These are phyloP conservation scores for Danio choprae DNA, from an alignment of 2,797 vertebrate species.

Conservation along the genomic window DNA sequence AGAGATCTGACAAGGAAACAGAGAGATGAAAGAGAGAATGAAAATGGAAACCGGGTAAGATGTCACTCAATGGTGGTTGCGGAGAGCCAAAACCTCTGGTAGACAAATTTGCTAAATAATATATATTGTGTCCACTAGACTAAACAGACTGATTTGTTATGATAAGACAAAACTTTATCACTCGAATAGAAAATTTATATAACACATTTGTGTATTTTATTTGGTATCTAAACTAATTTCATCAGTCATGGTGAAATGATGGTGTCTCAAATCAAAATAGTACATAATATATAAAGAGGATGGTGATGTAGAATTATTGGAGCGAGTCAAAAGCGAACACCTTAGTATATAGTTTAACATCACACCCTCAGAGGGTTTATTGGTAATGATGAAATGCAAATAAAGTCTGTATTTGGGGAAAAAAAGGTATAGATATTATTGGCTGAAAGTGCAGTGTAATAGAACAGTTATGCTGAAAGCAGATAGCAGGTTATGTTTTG, in stretches of 20 bases:
- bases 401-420: not conserved
- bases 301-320: not conserved
- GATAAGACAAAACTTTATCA: not conserved
- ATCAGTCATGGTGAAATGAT: not conserved
- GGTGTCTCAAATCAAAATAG: not conserved
- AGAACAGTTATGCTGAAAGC: not conserved
- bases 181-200: too few species aligned
- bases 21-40: not conserved
- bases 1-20: not conserved
- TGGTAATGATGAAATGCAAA: not conserved
- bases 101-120: not conserved
- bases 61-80: constrained; percentile 8
- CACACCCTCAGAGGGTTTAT: not conserved
- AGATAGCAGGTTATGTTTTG: constrained; percentile 20
- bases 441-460: constrained; percentile 30
- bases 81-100: not conserved
- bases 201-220: too few species aligned
- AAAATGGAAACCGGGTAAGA: constrained; percentile 2
- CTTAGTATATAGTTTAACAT: too few species aligned
- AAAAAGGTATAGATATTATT: not conserved
- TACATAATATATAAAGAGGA: not conserved
- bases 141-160: not conserved
- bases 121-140: not conserved
- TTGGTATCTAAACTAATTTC: not conserved
- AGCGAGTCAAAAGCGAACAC: not conserved